Base-by-base conservation (phyloP, 1,140 invertebrate genomes). In the Schlechtendalia chinensis region DNA sequence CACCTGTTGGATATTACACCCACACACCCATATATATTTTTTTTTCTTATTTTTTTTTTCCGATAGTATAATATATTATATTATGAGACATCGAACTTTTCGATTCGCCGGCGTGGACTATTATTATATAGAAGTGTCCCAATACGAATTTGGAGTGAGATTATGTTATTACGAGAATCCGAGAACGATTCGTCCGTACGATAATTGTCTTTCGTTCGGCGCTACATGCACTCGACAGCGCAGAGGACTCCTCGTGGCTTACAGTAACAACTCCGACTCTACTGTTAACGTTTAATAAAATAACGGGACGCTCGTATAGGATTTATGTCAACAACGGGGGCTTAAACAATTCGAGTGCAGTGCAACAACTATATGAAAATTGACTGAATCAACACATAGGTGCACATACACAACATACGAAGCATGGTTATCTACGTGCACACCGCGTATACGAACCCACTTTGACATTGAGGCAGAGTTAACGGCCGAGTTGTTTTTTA, bases 401-500 rank as follows among this genome's bases (percentile, higher is more conserved):
- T 69, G 45, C 22, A 24, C 50, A n/a, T 19, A 54, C 32, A 39
- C 32, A 12, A 11, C 1, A 14, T 12, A 50, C 47, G 47, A 50
- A 1, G 14, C 47, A 50, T 32, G 5, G 32, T 39, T 39, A 39
- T 39, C 32, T 8, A 8, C 8, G 8, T 39, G 8, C 32, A 3
- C 3, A 4, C 3, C 32, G 32, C 32, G 3, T 71, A 19, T 50
- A 27, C 29, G 53, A 72, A 54, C 27, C 27, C 19, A 54, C 16
- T 29, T 53, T 53, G 47, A 72, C 50, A 53, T 53, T 53, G 17
- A 71, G 22, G 24, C 47, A 8, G 29, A 71, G 22, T 53, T 53
- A 71, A 71, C 24, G 67, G 67, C 53, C 17, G 22, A 71, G 67
- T 71, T 27, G 53, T 71, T 71, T 61, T 65, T 71, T 71, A 53